Conservation (phyloP, 2,797 vertebrate genomes). For the Betta splendens region DNA sequence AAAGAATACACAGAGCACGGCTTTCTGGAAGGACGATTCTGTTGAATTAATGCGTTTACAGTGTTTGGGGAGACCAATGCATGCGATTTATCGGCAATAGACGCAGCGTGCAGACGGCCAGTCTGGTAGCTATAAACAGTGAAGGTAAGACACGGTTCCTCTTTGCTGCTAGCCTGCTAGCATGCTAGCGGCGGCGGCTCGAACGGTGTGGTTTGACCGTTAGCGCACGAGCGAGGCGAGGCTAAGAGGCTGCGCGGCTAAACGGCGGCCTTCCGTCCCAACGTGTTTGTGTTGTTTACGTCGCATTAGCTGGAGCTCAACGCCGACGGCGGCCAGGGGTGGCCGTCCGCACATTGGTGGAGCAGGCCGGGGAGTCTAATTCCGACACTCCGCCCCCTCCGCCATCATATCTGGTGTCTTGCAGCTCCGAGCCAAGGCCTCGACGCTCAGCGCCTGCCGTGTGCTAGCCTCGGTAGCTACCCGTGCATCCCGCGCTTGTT, state of each 20-base stretch:
- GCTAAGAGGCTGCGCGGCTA: background rate
- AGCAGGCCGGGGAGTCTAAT: conserved; percentile 68
- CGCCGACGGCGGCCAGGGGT: conserved; percentile 47
- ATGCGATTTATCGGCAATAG: conserved; percentile 68
- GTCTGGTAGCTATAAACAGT: conserved; percentile 75
- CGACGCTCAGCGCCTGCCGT: conserved; percentile 39
- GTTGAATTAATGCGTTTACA: conserved; percentile 78
- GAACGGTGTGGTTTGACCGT: background rate
- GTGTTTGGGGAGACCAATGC: conserved; percentile 76
- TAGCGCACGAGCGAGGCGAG: background rate
- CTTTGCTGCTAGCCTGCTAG: conserved; percentile 64
- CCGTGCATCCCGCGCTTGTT: background rate
- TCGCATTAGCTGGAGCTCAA: conserved; percentile 25
- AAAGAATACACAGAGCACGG: conserved; percentile 71
- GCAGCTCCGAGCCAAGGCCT: conserved; percentile 69
- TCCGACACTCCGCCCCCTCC: conserved; percentile 72
- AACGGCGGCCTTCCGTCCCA: background rate
- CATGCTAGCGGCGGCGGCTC: conserved; percentile 32
- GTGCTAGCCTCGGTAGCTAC: conserved; percentile 27
- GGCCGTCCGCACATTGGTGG: conserved; percentile 59
- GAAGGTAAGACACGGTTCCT: conserved; percentile 81
- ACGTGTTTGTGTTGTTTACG: conserved; percentile 23
- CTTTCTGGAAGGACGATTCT: conserved; percentile 73
- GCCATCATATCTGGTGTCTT: conserved; percentile 77
- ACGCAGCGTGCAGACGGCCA: conserved; percentile 65